Evolutionary conservation across 2,797 vertebrate species (phyloP).

Genomic region (Brachymystax lenok): DNA sequence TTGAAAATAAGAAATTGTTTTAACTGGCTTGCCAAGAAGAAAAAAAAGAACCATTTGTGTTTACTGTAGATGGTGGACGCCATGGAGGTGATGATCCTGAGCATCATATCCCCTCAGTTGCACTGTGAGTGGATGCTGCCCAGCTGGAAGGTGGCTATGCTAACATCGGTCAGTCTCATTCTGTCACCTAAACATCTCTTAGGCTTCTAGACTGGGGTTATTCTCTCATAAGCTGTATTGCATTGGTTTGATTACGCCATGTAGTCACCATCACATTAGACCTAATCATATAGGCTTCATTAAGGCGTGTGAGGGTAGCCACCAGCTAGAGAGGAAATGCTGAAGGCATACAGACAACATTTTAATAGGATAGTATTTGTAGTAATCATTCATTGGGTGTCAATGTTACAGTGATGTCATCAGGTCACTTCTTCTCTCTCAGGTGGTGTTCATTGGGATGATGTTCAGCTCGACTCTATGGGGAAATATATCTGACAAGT

Average conservation of each 20-base stretch:
- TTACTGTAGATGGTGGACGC: constrained; percentile 83
- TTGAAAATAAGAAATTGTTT: too few species aligned
- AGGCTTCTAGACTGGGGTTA: not conserved
- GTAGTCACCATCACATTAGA: not conserved
- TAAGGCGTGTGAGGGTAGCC: not conserved
- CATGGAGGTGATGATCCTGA: constrained; percentile 95
- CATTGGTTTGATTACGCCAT: not conserved
- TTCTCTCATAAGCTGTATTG: not conserved
- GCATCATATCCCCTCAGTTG: constrained; percentile 86
- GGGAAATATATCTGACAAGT: constrained; percentile 87
- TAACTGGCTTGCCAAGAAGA: too few species aligned
- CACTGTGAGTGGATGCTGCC: constrained; percentile 89
- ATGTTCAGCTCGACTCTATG: constrained; percentile 84
- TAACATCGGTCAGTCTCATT: constrained; percentile 82
- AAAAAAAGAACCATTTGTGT: not conserved
- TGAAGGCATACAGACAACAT: not conserved
- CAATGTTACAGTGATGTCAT: not conserved
- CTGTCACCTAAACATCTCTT: not conserved
- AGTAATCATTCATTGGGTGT: not conserved
- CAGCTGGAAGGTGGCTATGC: constrained; percentile 85
- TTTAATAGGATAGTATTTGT: not conserved
- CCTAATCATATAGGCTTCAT: not conserved
- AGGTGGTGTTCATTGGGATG: constrained; percentile 91
- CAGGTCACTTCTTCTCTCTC: constrained; percentile 7
- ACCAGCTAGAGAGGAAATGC: not conserved